Base-by-base conservation (phyloP, 2,888 invertebrate species). In the Frankliniella fusca region DNA sequence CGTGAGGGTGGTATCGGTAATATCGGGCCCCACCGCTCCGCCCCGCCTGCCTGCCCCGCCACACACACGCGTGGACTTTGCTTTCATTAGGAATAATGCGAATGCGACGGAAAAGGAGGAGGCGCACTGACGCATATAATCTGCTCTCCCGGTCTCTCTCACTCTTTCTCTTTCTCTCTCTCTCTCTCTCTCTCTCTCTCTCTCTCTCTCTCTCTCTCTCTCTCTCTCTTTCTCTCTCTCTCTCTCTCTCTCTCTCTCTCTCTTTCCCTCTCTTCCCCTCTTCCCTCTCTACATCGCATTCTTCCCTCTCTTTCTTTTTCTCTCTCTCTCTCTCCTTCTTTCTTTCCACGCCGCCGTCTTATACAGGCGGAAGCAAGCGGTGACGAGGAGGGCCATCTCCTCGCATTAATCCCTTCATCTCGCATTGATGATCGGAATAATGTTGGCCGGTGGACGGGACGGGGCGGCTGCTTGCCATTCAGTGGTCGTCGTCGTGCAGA, bases 251-350 rank as follows among this genome's bases (percentile, higher is more conserved):
- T 2, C 3, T 38, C 61, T 15, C 61, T 38, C 38, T 83, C 82
- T 84, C 83, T 82, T 82, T 84, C 85, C 84, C 84, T 84, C 83
- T 83, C 85, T 83, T 84, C 84, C 84, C 84, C 84, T 84, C 83
- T 81, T 82, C 82, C 82, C 12, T 50, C 70, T 81, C 81, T 80
- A 82, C 81, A 20, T 27, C 54, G 18, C 54, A 54, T 15, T 54
- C 15, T 54, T 54, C n/a, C n/a, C n/a, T n/a, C n/a, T n/a, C n/a
- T 38, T 38, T 38, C 38, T 5, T 38, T 5, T 38, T 38, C 38
- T 3, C 5, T 3, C 38, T 38, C 38, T 38, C 38, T 38, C 5
- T 38, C 38, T 38, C n/a, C n/a, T n/a, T n/a, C n/a, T n/a, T n/a
- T 38, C 38, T 38, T 38, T 38, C 38, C 38, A 3, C 38, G 23